These are phyloP conservation scores for Mungos mungo DNA, from an alignment of 2,113 vertebrate genomes.

Conservation along the genomic window DNA sequence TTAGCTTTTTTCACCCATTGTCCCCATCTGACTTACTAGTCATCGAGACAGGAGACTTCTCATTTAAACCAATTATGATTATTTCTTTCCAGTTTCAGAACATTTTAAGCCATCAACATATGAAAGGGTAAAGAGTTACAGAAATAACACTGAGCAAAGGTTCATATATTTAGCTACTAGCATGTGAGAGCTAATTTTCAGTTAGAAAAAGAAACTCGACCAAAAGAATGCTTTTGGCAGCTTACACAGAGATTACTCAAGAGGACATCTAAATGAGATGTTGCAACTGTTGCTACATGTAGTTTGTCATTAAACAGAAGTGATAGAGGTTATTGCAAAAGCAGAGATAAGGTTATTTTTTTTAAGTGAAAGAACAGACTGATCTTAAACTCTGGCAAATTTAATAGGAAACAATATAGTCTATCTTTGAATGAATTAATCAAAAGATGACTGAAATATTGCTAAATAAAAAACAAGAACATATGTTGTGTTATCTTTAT, in stretches of 20 bases:
- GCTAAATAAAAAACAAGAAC: not conserved
- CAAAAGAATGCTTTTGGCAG: conserved; percentile 11
- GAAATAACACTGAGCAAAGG: not conserved
- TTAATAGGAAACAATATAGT: not conserved
- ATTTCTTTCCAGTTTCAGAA: not conserved
- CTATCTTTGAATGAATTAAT: conserved; percentile 6
- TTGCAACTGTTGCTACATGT: conserved; percentile 66
- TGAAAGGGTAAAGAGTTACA: not conserved
- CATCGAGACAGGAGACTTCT: not conserved
- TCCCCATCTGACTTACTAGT: not conserved
- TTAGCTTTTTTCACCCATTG: not conserved
- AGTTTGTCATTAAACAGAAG: conserved; percentile 72
- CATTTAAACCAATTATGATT: not conserved
- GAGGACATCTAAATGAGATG: conserved; percentile 37
- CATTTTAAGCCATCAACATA: not conserved
- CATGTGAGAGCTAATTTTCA: not conserved
- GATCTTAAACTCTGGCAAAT: not conserved
- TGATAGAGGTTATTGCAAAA: conserved; percentile 48
- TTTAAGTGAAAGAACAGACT: not conserved
- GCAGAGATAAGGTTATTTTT: conserved; percentile 23
- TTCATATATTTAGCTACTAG: not conserved
- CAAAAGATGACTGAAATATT: not conserved
- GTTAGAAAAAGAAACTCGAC: not conserved
- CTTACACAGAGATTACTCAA: conserved; percentile 61
- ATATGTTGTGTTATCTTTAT: not conserved